phyloP scores from a whole-genome alignment of 2,888 invertebrate genomes.

The Eugnorisma glareosa region DNA sequence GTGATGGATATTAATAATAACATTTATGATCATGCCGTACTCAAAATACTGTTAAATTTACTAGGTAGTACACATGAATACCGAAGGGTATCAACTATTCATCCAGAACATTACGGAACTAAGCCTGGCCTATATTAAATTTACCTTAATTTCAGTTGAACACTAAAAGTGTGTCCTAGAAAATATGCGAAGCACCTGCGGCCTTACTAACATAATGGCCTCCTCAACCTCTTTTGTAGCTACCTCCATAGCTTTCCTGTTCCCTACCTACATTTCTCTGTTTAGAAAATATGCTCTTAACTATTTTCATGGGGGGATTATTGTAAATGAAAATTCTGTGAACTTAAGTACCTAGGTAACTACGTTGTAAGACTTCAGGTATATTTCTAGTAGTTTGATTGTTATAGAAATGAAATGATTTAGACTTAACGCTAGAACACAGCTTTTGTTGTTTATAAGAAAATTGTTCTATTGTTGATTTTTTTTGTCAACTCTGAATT shows the following conservation, averaged over 20 bases:
- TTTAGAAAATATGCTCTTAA: constrained; percentile 29
- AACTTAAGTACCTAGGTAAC: neutral
- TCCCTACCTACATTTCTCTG: constrained; percentile 1
- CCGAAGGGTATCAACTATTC: neutral
- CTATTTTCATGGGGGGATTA: constrained; percentile 1
- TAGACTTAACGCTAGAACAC: neutral
- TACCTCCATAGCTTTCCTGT: constrained; percentile 2
- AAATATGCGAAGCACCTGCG: constrained; percentile 59
- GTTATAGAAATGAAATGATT: neutral
- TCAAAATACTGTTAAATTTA: neutral
- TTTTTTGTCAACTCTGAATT: neutral
- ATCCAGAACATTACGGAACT: constrained; percentile 1
- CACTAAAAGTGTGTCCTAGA: constrained; percentile 55
- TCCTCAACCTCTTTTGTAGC: constrained; percentile 25
- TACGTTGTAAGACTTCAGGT: too few relatives aligned
- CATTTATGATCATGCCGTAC: too few relatives aligned
- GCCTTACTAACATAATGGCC: constrained; percentile 43
- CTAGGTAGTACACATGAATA: neutral
- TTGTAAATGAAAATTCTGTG: neutral
- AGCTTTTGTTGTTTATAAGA: neutral
- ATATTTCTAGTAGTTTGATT: neutral
- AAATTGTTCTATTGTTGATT: neutral
- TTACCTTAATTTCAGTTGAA: constrained; percentile 35
- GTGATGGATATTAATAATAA: too few relatives aligned
- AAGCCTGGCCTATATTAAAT: constrained; percentile 34